Evolutionary conservation across 2,888 invertebrate species (phyloP), one percentile per base, ranked within the genome.

Genomic region (Geophilus truncorum): DNA sequence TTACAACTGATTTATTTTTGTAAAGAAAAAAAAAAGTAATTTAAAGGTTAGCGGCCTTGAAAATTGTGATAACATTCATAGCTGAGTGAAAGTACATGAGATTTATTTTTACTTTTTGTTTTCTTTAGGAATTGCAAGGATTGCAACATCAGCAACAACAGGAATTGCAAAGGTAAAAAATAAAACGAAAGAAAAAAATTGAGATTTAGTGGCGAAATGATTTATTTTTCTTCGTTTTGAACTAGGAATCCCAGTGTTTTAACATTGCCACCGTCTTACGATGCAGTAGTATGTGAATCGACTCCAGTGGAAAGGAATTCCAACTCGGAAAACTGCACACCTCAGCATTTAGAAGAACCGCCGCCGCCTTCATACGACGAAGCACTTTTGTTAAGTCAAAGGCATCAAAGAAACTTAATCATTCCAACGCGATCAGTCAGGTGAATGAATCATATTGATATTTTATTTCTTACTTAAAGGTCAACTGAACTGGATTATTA

Each of bases 281-380:
- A 83, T 45, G 80, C 82, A 40, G 83, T 82, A 12, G 82, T 83
- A 75, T 21, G 23, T 23, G 57, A 57, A 57, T 81, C 83, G 3
- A 81, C 77, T n/a, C 80, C 80, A 76, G 34, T 80, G 21, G 62
- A 30, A 30, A 30, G 23, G 9, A 18, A 28, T 32, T 12, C 25
- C 15, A 28, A 25, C 5, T 6, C 28, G 1, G 25, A 28, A 3
- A 34, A n/a, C 3, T 23, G 32, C 30, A 30, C 3, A 10, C 3
- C 18, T 32, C 75, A 70, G 80, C 80, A 81, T 79, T 23, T 81
- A 40, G 83, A 82, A 23, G 83, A 83, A 82, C 82, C 81, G 32
- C 83, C 83, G 30, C 83, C 83, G 6, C 83, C 83, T n/a, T 80
- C 82, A 10, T 83, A 83, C 80, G 83, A 83, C 75, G 83, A 83